Evolutionary conservation across 92 coral and sea anemone species (phyloP).

Genomic region (Pocillopora grandis): DNA sequence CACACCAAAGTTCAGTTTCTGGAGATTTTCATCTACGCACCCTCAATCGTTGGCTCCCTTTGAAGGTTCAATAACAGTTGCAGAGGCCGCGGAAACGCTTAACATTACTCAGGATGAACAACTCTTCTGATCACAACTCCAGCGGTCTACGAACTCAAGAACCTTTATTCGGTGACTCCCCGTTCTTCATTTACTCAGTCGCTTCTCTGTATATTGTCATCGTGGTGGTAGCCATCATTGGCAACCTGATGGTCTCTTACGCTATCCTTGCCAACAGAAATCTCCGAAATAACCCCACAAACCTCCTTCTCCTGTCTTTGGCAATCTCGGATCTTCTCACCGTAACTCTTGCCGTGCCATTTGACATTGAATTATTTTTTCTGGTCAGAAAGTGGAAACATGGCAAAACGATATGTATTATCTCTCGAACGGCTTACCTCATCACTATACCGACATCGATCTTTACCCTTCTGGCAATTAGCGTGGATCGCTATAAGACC

Average conservation of each 20-base stretch:
- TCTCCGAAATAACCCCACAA: constrained; percentile 59
- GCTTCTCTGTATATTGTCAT: background rate
- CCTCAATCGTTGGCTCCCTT: background rate
- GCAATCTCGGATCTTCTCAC: constrained; percentile 65
- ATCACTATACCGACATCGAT: constrained; percentile 78
- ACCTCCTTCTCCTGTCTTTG: constrained; percentile 49
- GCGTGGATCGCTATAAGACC: constrained; percentile 75
- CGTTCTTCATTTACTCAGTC: constrained; percentile 10
- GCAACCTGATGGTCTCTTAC: constrained; percentile 57
- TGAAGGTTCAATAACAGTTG: background rate
- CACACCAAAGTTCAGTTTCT: no score
- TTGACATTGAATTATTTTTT: constrained; percentile 71
- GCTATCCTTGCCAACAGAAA: constrained; percentile 44
- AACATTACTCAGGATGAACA: background rate
- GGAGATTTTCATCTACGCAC: no score
- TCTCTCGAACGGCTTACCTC: constrained; percentile 63
- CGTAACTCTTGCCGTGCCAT: constrained; percentile 56
- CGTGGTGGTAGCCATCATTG: constrained; percentile 41
- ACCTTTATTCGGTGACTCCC: background rate
- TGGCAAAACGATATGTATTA: constrained; percentile 62
- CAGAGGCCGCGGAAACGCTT: background rate
- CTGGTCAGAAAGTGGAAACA: constrained; percentile 63
- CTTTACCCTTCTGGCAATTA: constrained; percentile 70
- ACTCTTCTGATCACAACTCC: background rate
- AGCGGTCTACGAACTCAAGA: background rate